Percentiles rank a stretch among this genome's conserved stretches.
Conservation (phyloP, 2,113 vertebrate species). For the Tragelaphus scriptus region DNA sequence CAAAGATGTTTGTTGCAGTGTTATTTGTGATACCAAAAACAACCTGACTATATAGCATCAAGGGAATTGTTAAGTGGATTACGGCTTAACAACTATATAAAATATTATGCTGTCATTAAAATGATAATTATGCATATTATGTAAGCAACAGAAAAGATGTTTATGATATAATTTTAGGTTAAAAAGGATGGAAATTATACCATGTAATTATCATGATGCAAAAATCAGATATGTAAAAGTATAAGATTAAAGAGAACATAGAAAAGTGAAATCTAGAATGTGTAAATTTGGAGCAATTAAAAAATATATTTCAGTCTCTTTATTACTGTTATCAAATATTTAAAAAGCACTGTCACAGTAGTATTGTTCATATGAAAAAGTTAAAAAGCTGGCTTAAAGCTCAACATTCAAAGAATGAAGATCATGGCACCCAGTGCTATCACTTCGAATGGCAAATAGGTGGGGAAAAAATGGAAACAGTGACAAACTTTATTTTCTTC, state of each 20-base stretch:
- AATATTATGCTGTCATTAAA: conserved; percentile 41
- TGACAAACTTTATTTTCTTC: neutral
- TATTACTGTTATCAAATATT: conserved; percentile 5
- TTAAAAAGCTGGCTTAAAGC: neutral
- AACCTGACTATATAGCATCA: neutral
- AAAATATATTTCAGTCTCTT: neutral
- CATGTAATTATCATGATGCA: conserved; percentile 33
- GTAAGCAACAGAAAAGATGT: conserved; percentile 33
- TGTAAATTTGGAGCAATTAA: conserved; percentile 7
- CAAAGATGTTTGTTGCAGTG: neutral
- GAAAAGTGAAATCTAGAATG: neutral
- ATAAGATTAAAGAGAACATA: neutral
- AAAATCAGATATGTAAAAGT: conserved; percentile 46
- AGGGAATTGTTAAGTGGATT: conserved; percentile 34
- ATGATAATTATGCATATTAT: conserved; percentile 34
- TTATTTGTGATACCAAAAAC: conserved; percentile 10
- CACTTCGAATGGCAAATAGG: neutral
- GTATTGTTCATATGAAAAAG: neutral
- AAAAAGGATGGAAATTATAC: conserved; percentile 31
- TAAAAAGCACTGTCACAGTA: neutral
- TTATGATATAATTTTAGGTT: conserved; percentile 24
- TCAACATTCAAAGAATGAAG: neutral
- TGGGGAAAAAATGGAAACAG: neutral
- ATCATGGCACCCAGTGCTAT: neutral
- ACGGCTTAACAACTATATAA: neutral